Base-by-base conservation (phyloP, 2,888 invertebrate genomes). In the Cosmia trapezina region DNA sequence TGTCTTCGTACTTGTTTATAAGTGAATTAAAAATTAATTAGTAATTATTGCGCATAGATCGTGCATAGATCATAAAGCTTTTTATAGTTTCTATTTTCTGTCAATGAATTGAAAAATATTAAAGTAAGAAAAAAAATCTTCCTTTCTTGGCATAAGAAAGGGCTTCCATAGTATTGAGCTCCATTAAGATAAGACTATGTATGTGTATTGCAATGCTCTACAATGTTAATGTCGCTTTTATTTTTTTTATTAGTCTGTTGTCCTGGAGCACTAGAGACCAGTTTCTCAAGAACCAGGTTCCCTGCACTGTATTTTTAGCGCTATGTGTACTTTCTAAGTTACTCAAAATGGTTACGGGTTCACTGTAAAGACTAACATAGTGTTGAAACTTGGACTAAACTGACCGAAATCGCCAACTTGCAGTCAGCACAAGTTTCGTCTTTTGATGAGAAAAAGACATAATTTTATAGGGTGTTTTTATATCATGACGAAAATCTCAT, bases 371-470 rank as follows among this genome's bases (percentile, higher is more conserved):
- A 76, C 22, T 12, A 66, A 73, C 19, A 56, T 17, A 43, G 47
- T 56, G 66, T 49, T 22, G 22, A 66, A 73, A 76, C 67, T 66
- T 73, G 47, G 22, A 19, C 47, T 56, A 37, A 65, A 56, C 66
- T 47, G 14, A 65, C 47, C 2, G 12, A 43, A 76, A 43, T 49
- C 22, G 33, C 12, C 2, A 64, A 47, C 54, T 75, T 64, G 28
- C 4, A 64, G 54, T 17, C n/a, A 73, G 41, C 19, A 54, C 22
- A 64, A 28, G 17, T 53, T 63, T 45, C 4, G 17, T 5, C n/a
- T 41, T 64, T 5, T 2, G 12, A 17, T 54, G 37, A 41, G 7
- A 33, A 41, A 45, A 37, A n/a, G 2, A 12, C 17, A 17, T 43
- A 11, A 61, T 9, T 22, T 17, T 2, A 41, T 41, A 41, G 2